A percentile compares a stretch with the other conserved stretches of the same genome.
Evolutionary conservation across 2,797 vertebrate genomes (phyloP).

Genomic region (Pterois miles): DNA sequence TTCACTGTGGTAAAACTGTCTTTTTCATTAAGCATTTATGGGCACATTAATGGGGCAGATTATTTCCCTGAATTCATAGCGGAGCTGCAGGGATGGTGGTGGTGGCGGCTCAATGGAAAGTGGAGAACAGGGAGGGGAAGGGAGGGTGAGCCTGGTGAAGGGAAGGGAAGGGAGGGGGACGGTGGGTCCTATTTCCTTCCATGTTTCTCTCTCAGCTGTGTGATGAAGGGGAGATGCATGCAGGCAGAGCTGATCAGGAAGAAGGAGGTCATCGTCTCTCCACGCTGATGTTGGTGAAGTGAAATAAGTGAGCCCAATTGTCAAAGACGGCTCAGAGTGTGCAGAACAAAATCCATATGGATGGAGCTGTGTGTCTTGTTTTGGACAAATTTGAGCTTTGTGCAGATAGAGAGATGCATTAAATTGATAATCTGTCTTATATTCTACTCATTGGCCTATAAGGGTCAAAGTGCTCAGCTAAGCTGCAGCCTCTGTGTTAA

Average conservation of each 20-base stretch:
- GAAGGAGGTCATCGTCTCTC: constrained; percentile 40
- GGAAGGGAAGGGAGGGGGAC: constrained; percentile 50
- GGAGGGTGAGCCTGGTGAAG: constrained; percentile 48
- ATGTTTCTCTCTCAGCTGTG: constrained; percentile 65
- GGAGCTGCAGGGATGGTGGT: constrained; percentile 60
- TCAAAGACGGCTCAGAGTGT: background rate
- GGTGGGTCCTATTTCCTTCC: constrained; percentile 69
- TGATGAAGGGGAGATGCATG: constrained; percentile 49
- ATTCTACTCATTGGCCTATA: no score
- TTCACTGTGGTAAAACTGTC: background rate
- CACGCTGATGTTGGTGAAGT: background rate
- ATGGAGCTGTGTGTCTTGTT: background rate
- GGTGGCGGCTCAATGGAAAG: constrained; percentile 71
- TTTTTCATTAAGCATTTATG: background rate
- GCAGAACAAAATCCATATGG: background rate
- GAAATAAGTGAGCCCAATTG: constrained; percentile 29
- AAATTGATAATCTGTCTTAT: no score
- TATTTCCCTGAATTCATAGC: constrained; percentile 70
- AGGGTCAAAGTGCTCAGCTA: no score
- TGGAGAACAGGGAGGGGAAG: constrained; percentile 65
- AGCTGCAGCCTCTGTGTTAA: no score
- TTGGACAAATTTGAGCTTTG: no score
- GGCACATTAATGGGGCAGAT: constrained; percentile 6
- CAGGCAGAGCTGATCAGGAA: constrained; percentile 36
- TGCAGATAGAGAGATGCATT: no score